Evolutionary conservation across 1,140 invertebrate genomes (phyloP).

Genomic region (Aphidius gifuensis): DNA sequence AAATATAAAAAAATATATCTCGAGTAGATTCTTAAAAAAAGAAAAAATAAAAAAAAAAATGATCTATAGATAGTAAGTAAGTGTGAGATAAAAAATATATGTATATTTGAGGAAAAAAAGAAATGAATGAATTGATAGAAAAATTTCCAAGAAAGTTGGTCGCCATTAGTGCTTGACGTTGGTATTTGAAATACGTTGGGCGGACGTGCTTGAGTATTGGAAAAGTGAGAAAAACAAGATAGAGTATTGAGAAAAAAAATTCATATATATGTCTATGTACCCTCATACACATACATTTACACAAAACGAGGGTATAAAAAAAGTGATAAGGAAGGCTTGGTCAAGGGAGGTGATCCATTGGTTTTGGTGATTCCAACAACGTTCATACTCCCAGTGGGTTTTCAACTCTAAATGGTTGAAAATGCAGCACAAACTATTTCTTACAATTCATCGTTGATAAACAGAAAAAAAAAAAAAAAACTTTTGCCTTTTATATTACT

Average conservation of each 20-base stretch:
- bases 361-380: slow-evolving; percentile 12
- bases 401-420: not conserved
- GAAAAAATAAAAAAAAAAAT: not conserved
- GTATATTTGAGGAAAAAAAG: too few relatives aligned
- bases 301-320: too few relatives aligned
- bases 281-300: too few relatives aligned
- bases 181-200: slow-evolving; percentile 12
- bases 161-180: slow-evolving; percentile 19
- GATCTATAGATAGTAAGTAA: not conserved
- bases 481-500: too few relatives aligned
- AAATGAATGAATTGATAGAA: not conserved
- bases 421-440: not conserved
- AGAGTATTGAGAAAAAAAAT: slow-evolving; percentile 4
- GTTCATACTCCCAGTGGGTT: slow-evolving; percentile 3
- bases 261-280: not conserved
- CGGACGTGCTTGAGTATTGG: slow-evolving; percentile 17
- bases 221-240: slow-evolving; percentile 6
- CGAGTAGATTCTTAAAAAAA: not conserved
- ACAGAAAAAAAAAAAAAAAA: too few relatives aligned
- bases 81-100: too few relatives aligned
- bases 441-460: too few relatives aligned
- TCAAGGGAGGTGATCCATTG: not conserved
- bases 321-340: too few relatives aligned
- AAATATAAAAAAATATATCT: not conserved
- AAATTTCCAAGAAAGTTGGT: slow-evolving; percentile 13